A percentile compares a stretch with the other conserved stretches of the same genome.
Conservation (phyloP, 2,888 invertebrate genomes). For the Anticlea derivata region DNA sequence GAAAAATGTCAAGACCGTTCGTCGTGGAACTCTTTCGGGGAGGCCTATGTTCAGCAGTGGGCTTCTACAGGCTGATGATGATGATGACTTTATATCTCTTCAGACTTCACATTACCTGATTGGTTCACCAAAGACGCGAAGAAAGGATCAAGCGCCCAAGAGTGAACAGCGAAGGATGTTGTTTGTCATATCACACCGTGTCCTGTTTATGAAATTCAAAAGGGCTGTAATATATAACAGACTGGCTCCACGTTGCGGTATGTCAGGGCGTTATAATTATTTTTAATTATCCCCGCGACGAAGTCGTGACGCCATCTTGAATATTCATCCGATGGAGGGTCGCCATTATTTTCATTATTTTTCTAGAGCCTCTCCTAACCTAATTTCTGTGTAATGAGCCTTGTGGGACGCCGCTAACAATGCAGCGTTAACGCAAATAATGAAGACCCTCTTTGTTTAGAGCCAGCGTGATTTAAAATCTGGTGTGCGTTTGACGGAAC, state of each 20-base stretch:
- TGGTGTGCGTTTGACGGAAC: conserved; percentile 23
- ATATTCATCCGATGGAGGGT: conserved; percentile 65
- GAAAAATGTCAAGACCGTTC: no score
- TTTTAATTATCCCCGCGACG: conserved; percentile 64
- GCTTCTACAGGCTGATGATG: no score
- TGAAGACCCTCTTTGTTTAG: conserved; percentile 50
- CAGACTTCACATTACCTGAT: no score
- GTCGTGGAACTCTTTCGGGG: no score
- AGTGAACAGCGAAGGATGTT: no score
- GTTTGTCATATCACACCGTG: conserved; percentile 10
- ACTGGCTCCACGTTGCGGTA: not conserved
- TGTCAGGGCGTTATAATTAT: conserved; percentile 57
- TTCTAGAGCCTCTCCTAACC: conserved; percentile 62
- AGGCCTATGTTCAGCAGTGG: no score
- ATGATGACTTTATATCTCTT: no score
- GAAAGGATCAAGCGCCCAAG: no score
- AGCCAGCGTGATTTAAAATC: conserved; percentile 35
- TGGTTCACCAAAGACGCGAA: no score
- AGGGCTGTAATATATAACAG: conserved; percentile 2
- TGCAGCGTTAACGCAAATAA: conserved; percentile 54
- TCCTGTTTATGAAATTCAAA: conserved; percentile 10
- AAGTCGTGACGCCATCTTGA: conserved; percentile 48
- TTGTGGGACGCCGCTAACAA: conserved; percentile 53
- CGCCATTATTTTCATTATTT: conserved; percentile 56
- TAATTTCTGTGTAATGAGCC: conserved; percentile 70